Conservation (phyloP, 2,113 vertebrate species). For the Apodemus sylvaticus region DNA sequence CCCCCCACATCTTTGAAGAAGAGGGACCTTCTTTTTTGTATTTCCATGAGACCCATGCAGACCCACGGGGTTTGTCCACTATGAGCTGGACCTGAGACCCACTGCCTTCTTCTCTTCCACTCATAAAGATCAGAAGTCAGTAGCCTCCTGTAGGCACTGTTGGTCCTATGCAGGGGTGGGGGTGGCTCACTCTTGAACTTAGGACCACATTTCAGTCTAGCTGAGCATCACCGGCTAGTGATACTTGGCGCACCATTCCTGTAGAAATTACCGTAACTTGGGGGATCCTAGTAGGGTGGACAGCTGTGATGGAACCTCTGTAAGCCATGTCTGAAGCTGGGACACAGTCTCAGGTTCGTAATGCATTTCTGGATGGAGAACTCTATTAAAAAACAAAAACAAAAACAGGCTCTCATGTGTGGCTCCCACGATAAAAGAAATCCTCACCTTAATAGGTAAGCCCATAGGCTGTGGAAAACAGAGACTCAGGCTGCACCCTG, state of each 20-base stretch:
- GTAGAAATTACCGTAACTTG: too few species aligned
- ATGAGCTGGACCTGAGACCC: not conserved
- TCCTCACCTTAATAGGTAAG: not conserved
- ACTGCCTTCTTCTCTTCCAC: not conserved
- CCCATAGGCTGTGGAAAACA: not conserved
- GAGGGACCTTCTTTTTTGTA: not conserved
- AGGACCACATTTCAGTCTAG: not conserved
- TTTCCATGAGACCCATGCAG: not conserved
- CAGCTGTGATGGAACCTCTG: accelerated
- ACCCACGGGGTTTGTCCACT: too few species aligned
- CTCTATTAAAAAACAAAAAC: not conserved
- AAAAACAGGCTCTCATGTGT: not conserved
- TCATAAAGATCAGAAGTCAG: not conserved
- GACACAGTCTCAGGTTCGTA: accelerated
- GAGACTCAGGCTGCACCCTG: not conserved
- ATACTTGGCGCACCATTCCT: not conserved
- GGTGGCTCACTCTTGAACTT: not conserved
- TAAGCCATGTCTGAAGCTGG: not conserved
- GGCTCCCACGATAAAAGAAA: not conserved
- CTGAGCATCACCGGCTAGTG: accelerated
- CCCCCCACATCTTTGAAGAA: not conserved
- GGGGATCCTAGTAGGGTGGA: not conserved
- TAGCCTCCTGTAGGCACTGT: not conserved
- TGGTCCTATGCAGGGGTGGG: not conserved
- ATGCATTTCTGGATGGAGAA: not conserved